Evolutionary conservation across 2,113 vertebrate species (phyloP), one percentile per base, ranked within the genome.

Genomic region (Megalops atlanticus): DNA sequence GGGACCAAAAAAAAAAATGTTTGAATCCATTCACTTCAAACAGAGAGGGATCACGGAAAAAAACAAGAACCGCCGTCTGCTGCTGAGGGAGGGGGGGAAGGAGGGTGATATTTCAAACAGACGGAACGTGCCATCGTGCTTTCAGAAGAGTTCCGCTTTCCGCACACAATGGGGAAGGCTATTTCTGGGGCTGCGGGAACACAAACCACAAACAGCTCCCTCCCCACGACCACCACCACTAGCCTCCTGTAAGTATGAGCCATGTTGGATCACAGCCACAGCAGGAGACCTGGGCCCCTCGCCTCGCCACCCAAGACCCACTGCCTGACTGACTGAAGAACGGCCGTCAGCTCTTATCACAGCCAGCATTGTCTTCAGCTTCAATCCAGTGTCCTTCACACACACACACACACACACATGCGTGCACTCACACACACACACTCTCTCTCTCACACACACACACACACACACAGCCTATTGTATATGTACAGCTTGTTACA

Each of bases 291-390:
- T n/a, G n/a, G 24, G 15, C 40, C 40, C 43, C 41, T 47, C 31
- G 36, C 69, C 4, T 2, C 31, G 36, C 69, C 69, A 38, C 31
- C 35, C 16, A 38, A 38, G 43, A 76, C 35, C 41, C 49, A n/a
- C 39, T 24, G n/a, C 38, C 38, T 41, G 3, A 45, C 43, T 71
- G 69, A 71, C 35, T 71, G 81, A 83, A 72, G 83, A 78, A 87
- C 85, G 84, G 87, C 81, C 81, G 78, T 84, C 68, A 39, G 49
- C 76, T 80, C 84, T 89, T 82, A 88, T 92, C 88, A 90, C 87
- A 85, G 79, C 85, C 21, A 64, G 83, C 82, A 87, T 84, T 89
- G 90, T 91, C 89, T 89, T 86, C 81, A 33, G 82, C 14, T 33
- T 86, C 79, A 38, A 83, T 83, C 80, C 87, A 87, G 78, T 82